phyloP scores from a whole-genome alignment of 2,888 invertebrate genomes.

The Eumacrocentrus americanus region DNA sequence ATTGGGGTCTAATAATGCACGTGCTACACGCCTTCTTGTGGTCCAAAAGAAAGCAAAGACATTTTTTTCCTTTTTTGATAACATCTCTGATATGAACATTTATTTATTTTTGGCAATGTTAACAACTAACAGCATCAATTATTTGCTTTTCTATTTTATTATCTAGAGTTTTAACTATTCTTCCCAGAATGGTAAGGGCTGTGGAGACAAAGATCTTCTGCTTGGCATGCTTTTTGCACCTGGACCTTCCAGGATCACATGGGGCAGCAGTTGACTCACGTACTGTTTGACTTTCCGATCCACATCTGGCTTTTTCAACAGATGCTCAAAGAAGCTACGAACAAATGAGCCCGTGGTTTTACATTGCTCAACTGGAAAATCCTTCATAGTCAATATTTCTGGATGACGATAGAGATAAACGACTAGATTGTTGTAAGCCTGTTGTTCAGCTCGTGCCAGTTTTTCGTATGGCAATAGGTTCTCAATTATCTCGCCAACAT shows the following conservation, averaged over 20 bases:
- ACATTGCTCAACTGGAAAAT: conserved; percentile 32
- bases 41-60: too few relatives aligned
- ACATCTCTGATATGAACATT: too few relatives aligned
- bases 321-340: conserved; percentile 27
- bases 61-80: too few relatives aligned
- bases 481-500: conserved; percentile 12
- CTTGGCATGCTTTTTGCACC: conserved; percentile 27
- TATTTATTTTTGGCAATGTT: too few relatives aligned
- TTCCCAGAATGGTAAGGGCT: not conserved
- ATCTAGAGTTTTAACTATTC: too few relatives aligned
- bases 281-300: conserved; percentile 12
- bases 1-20: too few relatives aligned
- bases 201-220: not conserved
- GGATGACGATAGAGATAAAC: conserved; percentile 32
- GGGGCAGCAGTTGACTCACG: conserved; percentile 28
- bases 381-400: conserved; percentile 30
- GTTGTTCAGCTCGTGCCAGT: conserved; percentile 29
- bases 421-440: conserved; percentile 36
- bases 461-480: conserved; percentile 21
- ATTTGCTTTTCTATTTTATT: too few relatives aligned
- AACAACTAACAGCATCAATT: too few relatives aligned
- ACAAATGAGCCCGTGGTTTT: conserved; percentile 37
- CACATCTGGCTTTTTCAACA: conserved; percentile 22
- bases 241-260: conserved; percentile 26
- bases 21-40: too few relatives aligned